These are phyloP conservation scores for Ciconia maguari DNA, from an alignment of 2,113 vertebrate genomes.

Conservation along the genomic window DNA sequence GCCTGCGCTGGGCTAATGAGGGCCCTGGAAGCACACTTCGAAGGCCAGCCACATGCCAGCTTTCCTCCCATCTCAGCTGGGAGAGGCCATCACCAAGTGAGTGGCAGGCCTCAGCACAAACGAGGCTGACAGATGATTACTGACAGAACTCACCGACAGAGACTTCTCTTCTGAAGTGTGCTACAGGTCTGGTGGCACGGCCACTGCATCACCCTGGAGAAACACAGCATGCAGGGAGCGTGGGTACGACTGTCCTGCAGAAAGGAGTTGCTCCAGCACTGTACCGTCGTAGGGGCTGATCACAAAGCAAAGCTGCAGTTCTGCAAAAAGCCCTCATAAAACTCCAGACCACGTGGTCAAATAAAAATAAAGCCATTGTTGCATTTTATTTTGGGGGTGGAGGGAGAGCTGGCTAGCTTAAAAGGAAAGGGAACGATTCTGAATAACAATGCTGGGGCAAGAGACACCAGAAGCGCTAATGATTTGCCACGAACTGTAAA, in stretches of 20 bases:
- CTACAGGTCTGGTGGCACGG: neutral
- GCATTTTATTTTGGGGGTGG: neutral
- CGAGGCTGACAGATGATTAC: neutral
- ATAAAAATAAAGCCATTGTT: neutral
- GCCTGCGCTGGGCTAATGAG: neutral
- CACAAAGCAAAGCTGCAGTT: neutral
- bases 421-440: neutral
- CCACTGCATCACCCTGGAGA: neutral
- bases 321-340: neutral
- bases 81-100: neutral
- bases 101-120: neutral
- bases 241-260: neutral
- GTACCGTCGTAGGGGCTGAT: neutral
- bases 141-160: neutral
- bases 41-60: neutral
- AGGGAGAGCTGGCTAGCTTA: rapidly evolving
- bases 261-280: neutral
- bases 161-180: neutral
- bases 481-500: neutral
- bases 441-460: neutral
- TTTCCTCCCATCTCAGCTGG: neutral
- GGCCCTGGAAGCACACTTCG: neutral
- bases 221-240: neutral
- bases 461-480: neutral
- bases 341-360: neutral